Evolutionary conservation across 1,140 invertebrate species (phyloP), one percentile per base, ranked within the genome.

Genomic region (Lutraria rhynchaena): DNA sequence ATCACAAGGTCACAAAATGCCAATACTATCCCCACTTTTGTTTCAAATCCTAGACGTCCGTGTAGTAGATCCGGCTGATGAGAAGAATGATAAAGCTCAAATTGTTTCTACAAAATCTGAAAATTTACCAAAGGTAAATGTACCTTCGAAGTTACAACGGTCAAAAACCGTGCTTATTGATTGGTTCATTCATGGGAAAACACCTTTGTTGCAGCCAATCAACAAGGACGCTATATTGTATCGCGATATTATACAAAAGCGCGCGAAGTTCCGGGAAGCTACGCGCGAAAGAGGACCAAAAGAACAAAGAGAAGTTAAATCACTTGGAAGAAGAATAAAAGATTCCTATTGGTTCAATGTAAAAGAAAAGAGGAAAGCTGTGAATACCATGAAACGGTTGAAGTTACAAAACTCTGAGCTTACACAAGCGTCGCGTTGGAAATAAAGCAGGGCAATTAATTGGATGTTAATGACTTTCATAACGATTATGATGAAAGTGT

Each of bases 101-200:
- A 33, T 35, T 19, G 9, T 19, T 35, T 7, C 65, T 7, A 7
- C 24, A 7, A 81, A 81, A 46, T 33, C 53, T 22, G 15, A n/a
- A 1, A 53, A 27, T 17, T n/a, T 81, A 24, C 37, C 77, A 19
- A 57, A 49, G 70, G 15, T 33, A 51, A 1, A 29, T 2, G 9
- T 19, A 19, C 27, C 55, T 37, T 44, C 67, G 4, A 65, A 70
- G 33, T 11, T 77, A 29, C 24, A 65, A 35, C 67, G 78, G 19
- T 60, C 78, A 15, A 65, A 81, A 51, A 81, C 78, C 15, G 69
- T 81, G 46, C 41, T 81, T 4, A 51, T 81, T 74, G 78, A 81
- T 73, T 81, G 78, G 78, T 81, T 81, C 69, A 46, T 81, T 11
- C 55, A 81, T 44, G 78, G 78, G 22, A 81, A 81, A 55, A 81